A percentile compares a stretch with the other conserved stretches of the same genome.
Conservation (phyloP, 2,888 invertebrate species). For the Criorhina ranunculi region DNA sequence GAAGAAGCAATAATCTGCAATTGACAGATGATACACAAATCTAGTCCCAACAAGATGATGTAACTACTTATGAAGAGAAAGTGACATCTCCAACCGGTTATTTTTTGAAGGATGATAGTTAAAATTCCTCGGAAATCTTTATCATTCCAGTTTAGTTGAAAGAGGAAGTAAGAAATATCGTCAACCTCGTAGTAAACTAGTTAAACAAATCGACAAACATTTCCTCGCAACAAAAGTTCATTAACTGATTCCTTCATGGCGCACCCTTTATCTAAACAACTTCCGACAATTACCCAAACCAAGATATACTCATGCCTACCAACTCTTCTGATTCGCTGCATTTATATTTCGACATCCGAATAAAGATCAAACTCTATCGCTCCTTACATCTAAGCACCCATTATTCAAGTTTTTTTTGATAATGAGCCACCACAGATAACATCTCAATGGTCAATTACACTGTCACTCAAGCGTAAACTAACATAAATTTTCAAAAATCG, state of each 20-base stretch:
- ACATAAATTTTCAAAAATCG: constrained; percentile 39
- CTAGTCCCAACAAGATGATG: not conserved
- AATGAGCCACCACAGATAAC: constrained; percentile 15
- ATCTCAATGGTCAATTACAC: constrained; percentile 53
- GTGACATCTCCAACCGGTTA: not conserved
- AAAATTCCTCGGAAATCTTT: not conserved
- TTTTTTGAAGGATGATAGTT: not conserved
- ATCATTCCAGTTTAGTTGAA: not conserved
- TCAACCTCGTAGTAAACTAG: too few species aligned
- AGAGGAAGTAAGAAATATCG: too few species aligned
- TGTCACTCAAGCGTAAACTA: constrained; percentile 41
- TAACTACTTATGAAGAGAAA: not conserved
- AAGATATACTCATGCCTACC: not conserved
- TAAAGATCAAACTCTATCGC: constrained; percentile 4
- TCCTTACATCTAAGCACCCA: constrained; percentile 7
- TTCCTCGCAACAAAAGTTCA: too few species aligned
- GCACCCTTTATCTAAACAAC: not conserved
- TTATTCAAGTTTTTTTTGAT: constrained; percentile 24
- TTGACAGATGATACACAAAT: not conserved
- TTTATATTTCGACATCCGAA: constrained; percentile 2
- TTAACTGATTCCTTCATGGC: too few species aligned
- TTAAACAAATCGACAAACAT: too few species aligned
- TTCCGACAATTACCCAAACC: not conserved
- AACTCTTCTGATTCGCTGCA: too few species aligned
- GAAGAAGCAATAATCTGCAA: not conserved